Conservation (phyloP, 1,140 invertebrate species). For the Apis mellifera region DNA sequence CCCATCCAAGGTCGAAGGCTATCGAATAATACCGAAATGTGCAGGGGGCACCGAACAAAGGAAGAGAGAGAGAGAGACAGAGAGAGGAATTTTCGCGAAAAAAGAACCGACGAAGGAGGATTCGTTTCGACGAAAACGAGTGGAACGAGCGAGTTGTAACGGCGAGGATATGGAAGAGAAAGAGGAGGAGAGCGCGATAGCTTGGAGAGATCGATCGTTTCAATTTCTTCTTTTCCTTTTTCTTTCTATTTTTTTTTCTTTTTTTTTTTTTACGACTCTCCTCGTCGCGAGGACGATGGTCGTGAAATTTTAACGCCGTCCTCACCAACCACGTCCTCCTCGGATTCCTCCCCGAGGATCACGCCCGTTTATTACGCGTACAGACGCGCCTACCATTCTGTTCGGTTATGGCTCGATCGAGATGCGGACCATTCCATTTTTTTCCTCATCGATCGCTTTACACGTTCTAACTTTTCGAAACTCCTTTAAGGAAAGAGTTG, state of each 20-base stretch:
- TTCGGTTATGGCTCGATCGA: slow-evolving; percentile 12
- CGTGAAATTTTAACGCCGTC: slow-evolving; percentile 70
- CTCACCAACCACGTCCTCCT: slow-evolving; percentile 53
- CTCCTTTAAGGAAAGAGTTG: no score
- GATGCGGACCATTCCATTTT: slow-evolving; percentile 34
- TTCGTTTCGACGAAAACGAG: slow-evolving; percentile 33
- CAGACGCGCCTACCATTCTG: slow-evolving; percentile 48
- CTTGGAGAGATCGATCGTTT: slow-evolving; percentile 70
- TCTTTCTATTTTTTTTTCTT: slow-evolving; percentile 63
- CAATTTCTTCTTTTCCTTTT: slow-evolving; percentile 64
- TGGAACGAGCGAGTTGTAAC: slow-evolving; percentile 18
- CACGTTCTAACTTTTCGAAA: no score
- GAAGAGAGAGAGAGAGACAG: no score
- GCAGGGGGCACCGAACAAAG: no score
- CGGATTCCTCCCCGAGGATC: slow-evolving; percentile 54
- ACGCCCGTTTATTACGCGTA: slow-evolving; percentile 62
- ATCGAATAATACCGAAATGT: no score
- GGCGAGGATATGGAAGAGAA: slow-evolving; percentile 3
- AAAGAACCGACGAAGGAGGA: background rate
- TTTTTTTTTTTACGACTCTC: slow-evolving; percentile 67
- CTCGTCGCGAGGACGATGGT: slow-evolving; percentile 51
- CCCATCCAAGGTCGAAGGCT: no score
- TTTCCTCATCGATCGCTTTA: no score
- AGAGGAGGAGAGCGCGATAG: slow-evolving; percentile 5
- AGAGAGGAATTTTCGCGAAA: no score